Evolutionary conservation across 2,888 invertebrate genomes (phyloP), one percentile per base, ranked within the genome.

Genomic region (Volucella inflata): DNA sequence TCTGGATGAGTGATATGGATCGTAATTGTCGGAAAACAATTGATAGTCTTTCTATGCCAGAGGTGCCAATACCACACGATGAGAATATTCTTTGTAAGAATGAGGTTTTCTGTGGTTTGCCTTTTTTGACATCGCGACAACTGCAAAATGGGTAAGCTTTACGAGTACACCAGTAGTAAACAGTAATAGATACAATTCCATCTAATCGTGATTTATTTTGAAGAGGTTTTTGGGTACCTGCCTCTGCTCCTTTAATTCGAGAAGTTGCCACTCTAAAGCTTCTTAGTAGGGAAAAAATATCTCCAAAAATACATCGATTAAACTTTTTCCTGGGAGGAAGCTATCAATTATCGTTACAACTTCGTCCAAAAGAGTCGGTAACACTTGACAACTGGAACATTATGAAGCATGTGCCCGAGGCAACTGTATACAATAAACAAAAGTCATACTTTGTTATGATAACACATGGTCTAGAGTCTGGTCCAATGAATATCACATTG

Each of bases 1-100:
- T 89, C 87, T 90, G 90, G 89, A 87, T 91, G 77, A 87, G 89
- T 16, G 90, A 90, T 85, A 75, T 90, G 78, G 90, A 91, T 88
- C 89, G 90, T 6, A 90, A 91, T 83, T 87, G 89, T 6, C 84
- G 80, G 2, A 90, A 89, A 87, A 90, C 90, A 0, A 89, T 91
- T 48, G 90, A 91, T 76, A 90, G 90, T 74, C 74, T 91, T 36
- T 87, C 89, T 16, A 89, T 90, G 87, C 90, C 90, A 0, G 90
- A 90, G 17, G 87, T 88, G 16, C 90, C 90, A 4, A 88, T 90
- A 14, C 88, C 88, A 38, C 89, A 90, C 64, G 87, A 88, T 12
- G 77, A 83, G 8, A 90, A 89, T 78, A 89, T 89, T 76, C 87
- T 90, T 57, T 90, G 90, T 70, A 88, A 88, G 51, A 88, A 88